Percentiles rank a stretch among this genome's conserved stretches.
Evolutionary conservation across 2,113 vertebrate genomes (phyloP).

Genomic region (Aplodontia rufa): DNA sequence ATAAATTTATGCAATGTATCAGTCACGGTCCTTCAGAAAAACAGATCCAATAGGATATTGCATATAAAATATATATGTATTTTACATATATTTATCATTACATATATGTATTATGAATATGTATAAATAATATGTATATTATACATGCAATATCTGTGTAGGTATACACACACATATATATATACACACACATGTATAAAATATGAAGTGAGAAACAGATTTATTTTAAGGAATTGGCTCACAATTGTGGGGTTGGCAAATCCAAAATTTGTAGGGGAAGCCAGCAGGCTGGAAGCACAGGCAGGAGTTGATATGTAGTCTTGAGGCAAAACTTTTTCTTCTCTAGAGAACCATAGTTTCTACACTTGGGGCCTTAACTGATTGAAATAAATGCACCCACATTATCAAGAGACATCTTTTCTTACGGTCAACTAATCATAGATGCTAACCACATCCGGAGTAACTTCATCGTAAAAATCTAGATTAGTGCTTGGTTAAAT

Average conservation of each 20-base stretch:
- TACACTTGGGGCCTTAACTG: not conserved
- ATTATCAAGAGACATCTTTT: not conserved
- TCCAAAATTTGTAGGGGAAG: not conserved
- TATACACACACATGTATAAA: too few relatives aligned
- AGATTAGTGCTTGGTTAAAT: not conserved
- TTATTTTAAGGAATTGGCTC: conserved; percentile 35
- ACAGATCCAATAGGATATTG: not conserved
- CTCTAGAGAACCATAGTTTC: not conserved
- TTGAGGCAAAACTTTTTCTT: conserved; percentile 1
- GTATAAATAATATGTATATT: not conserved
- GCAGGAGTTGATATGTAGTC: not conserved
- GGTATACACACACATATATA: not conserved
- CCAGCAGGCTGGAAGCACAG: not conserved
- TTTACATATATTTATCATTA: not conserved
- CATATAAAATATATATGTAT: not conserved
- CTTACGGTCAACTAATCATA: not conserved
- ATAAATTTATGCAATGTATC: not conserved
- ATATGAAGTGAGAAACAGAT: not conserved
- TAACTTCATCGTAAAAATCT: not conserved
- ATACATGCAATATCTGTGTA: not conserved
- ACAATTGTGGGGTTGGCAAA: not conserved
- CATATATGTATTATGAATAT: not conserved
- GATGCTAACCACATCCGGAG: not conserved
- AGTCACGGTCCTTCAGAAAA: not conserved
- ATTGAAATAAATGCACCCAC: not conserved